Evolutionary conservation across 2,797 vertebrate species (phyloP), one percentile per base, ranked within the genome.

Genomic region (Enteromius paludinosus): DNA sequence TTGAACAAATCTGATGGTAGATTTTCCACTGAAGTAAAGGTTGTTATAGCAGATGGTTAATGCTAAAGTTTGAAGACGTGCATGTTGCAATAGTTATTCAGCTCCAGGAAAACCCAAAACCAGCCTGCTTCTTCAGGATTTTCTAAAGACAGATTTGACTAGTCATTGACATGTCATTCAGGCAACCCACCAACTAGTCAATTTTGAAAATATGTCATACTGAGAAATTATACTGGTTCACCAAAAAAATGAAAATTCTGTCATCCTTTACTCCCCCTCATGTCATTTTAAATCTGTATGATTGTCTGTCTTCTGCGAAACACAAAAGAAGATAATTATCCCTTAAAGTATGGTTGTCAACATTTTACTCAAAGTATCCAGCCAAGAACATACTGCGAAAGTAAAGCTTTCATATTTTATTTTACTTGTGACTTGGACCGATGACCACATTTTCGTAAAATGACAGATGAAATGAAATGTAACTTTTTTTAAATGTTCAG

Each of bases 291-390:
- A 17, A 17, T 28, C 8, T 47, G 43, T 70, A 47, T 28, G 43
- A 71, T 28, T 28, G 69, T 30, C 28, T 49, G 45, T 71, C 9
- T 71, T 71, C 68, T 6, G 25, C 47, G 9, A 18, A 71, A 30
- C 25, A 49, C 68, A 71, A 28, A 70, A 70, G 43, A 71, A 72
- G 18, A 72, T 72, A 72, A 72, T 72, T 72, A 72, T 54, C 47
- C 70, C 70, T 71, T 49, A 49, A 72, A 30, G 28, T 72, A 52
- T 72, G 28, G 47, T 35, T 54, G 70, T 35, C 70, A 54, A 72
- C 18, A 72, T 72, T n/a, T 35, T 52, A 52, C 45, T 72, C 25
- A 49, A 49, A 72, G 69, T 72, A 52, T 72, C 70, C 11, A 71
- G 9, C 8, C 18, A 35, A 54, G 9, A 73, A 28, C 64, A 35